These are phyloP conservation scores for Nannoperca australis DNA, from an alignment of 2,797 vertebrate genomes.

Conservation along the genomic window DNA sequence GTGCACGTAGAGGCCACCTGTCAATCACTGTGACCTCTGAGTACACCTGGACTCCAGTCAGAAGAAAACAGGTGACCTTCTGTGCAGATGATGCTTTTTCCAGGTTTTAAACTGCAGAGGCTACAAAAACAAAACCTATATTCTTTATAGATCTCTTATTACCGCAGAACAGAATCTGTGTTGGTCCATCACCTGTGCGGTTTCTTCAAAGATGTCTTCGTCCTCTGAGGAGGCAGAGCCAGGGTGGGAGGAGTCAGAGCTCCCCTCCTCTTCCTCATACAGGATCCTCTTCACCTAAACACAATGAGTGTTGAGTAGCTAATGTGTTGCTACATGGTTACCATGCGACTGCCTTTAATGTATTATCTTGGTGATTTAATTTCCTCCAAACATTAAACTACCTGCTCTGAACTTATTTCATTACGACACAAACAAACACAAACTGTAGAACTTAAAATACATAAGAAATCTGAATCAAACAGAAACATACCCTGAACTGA, in stretches of 20 bases:
- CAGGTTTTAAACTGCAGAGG: background rate
- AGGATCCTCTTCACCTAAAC: slow-evolving; percentile 92
- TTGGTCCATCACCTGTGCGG: slow-evolving; percentile 87
- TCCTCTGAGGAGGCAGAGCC: slow-evolving; percentile 96
- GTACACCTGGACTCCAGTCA: background rate
- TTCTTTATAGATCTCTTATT: background rate
- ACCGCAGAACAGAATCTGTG: background rate
- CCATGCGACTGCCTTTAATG: background rate
- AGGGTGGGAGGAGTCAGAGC: slow-evolving; percentile 94
- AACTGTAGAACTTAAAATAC: background rate
- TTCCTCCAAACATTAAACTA: slow-evolving; percentile 27
- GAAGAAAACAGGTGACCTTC: background rate
- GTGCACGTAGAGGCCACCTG: background rate
- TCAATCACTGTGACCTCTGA: background rate
- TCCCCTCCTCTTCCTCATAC: slow-evolving; percentile 93
- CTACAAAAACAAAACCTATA: too few species aligned
- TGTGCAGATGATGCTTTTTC: background rate
- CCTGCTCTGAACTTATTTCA: slow-evolving; percentile 21
- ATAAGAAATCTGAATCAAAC: background rate
- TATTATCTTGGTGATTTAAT: background rate
- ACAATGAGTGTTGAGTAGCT: background rate
- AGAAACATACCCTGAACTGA: background rate
- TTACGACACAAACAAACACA: background rate
- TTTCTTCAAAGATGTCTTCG: slow-evolving; percentile 98
- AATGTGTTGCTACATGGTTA: background rate